These are phyloP conservation scores for Chrysomela aeneicollis DNA, from an alignment of 2,888 invertebrate genomes.

Conservation along the genomic window DNA sequence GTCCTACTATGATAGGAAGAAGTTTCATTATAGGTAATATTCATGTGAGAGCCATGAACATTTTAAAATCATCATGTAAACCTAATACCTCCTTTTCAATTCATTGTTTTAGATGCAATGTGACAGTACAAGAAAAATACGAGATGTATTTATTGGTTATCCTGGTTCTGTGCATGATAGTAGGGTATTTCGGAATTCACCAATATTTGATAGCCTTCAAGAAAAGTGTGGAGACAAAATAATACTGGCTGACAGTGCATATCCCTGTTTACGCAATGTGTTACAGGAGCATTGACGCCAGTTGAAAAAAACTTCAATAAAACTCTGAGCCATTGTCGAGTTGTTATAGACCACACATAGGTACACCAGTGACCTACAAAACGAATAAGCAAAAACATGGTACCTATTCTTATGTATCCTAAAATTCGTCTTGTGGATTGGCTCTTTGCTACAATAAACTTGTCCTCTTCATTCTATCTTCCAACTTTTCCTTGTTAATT, in stretches of 20 bases:
- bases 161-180: slow-evolving; percentile 39
- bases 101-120: slow-evolving; percentile 6
- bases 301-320: slow-evolving; percentile 15
- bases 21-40: slow-evolving; percentile 17
- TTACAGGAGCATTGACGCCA: slow-evolving; percentile 20
- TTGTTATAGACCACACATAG: slow-evolving; percentile 24
- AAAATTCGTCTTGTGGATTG: no score
- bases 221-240: slow-evolving; percentile 30
- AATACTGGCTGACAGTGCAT: slow-evolving; percentile 30
- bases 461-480: neutral
- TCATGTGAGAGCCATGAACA: neutral
- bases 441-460: neutral
- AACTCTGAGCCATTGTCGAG: slow-evolving; percentile 12
- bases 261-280: slow-evolving; percentile 24
- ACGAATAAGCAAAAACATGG: neutral
- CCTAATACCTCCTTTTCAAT: neutral
- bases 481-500: neutral
- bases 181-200: slow-evolving; percentile 32
- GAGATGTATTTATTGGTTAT: slow-evolving; percentile 23
- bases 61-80: neutral
- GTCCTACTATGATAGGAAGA: slow-evolving; percentile 18
- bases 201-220: slow-evolving; percentile 13
- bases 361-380: neutral
- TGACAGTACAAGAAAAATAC: slow-evolving; percentile 2
- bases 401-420: no score